A percentile compares a stretch with the other conserved stretches of the same genome.
These are phyloP conservation scores for Callionymus lyra DNA, from an alignment of 2,113 vertebrate species.

Conservation along the genomic window DNA sequence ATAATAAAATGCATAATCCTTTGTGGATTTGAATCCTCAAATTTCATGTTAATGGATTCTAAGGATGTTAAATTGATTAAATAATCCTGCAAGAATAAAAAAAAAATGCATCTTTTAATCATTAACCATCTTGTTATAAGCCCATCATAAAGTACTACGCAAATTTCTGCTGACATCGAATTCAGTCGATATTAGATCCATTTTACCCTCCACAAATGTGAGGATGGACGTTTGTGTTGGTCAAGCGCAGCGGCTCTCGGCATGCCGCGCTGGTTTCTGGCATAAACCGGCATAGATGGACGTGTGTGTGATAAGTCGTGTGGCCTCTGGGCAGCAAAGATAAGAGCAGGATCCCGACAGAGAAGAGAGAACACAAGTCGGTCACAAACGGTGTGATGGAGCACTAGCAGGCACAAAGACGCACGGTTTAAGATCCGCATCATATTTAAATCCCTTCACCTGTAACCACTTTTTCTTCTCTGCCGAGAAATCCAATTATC, in stretches of 20 bases:
- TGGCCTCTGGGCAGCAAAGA: conserved; percentile 45
- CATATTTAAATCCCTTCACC: background rate
- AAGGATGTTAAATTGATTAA: too few species aligned
- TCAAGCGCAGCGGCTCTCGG: conserved; percentile 13
- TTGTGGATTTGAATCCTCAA: too few species aligned
- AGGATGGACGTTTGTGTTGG: conserved; percentile 14
- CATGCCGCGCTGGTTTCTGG: conserved; percentile 4
- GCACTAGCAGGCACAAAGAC: conserved; percentile 8
- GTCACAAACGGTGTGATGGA: conserved; percentile 7
- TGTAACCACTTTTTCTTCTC: background rate
- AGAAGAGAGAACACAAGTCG: conserved; percentile 13
- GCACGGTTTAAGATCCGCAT: conserved; percentile 1
- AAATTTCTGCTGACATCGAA: conserved; percentile 6
- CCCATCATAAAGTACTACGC: too few species aligned
- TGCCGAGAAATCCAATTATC: background rate
- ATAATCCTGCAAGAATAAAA: too few species aligned
- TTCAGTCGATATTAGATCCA: conserved; percentile 31
- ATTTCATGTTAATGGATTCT: too few species aligned
- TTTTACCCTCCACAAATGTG: conserved; percentile 3
- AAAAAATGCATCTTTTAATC: too few species aligned
- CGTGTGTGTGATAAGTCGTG: conserved; percentile 34
- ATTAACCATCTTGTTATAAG: too few species aligned
- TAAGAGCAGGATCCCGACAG: conserved; percentile 30
- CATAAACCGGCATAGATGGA: conserved; percentile 34
- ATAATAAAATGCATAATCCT: too few species aligned